A percentile compares a stretch with the other conserved stretches of the same genome.
Conservation (phyloP, 2,888 invertebrate species). For the Machimus rusticus region DNA sequence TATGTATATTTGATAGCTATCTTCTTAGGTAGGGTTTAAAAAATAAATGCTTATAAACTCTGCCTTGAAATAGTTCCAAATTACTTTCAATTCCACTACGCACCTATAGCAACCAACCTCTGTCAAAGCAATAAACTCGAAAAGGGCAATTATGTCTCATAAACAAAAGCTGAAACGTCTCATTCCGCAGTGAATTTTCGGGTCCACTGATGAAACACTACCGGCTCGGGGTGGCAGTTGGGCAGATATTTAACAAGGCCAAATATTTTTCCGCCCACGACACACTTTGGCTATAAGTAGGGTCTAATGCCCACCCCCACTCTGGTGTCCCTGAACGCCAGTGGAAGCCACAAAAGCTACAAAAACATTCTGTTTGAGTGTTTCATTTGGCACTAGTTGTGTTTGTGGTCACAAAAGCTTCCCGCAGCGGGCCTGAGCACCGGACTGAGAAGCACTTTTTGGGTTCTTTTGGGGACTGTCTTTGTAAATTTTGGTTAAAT, state of each 20-base stretch:
- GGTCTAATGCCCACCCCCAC: neutral
- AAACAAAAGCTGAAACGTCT: neutral
- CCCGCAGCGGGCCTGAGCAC: neutral
- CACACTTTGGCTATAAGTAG: neutral
- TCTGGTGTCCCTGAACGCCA: constrained; percentile 32
- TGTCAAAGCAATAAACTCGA: neutral
- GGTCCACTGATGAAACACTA: neutral
- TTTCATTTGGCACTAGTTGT: constrained; percentile 47
- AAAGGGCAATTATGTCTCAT: neutral
- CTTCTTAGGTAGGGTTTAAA: neutral
- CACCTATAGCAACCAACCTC: neutral
- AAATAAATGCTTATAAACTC: neutral
- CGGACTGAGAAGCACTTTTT: neutral
- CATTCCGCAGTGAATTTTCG: neutral
- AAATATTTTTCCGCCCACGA: constrained; percentile 28
- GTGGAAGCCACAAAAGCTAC: constrained; percentile 46
- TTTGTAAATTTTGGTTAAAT: constrained; percentile 11
- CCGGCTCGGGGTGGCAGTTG: neutral
- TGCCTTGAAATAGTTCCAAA: neutral
- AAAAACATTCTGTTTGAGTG: constrained; percentile 48
- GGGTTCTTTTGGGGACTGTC: neutral
- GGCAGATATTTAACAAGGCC: constrained; percentile 23
- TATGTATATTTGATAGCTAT: neutral
- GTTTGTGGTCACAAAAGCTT: constrained; percentile 12
- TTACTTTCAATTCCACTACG: neutral